These are phyloP conservation scores for Menidia menidia DNA, from an alignment of 2,797 vertebrate genomes.

Conservation along the genomic window DNA sequence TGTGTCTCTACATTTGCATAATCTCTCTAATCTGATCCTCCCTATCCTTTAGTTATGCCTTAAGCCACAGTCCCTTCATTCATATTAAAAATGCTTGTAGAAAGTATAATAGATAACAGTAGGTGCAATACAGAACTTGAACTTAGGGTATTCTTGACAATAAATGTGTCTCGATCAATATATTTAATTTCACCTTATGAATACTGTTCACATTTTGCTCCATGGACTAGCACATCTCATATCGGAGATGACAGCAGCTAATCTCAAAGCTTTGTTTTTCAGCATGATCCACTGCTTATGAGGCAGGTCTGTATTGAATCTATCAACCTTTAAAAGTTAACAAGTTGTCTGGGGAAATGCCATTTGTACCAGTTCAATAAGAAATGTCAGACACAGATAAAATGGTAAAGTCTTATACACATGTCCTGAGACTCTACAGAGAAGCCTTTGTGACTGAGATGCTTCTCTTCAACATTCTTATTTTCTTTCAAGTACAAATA, in stretches of 20 bases:
- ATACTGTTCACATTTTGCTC: conserved; percentile 67
- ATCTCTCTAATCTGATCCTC: conserved; percentile 11
- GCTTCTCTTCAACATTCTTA: conserved; percentile 34
- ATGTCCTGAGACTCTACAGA: conserved; percentile 62
- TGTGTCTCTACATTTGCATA: background rate
- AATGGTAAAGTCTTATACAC: conserved; percentile 78
- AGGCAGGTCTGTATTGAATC: conserved; percentile 79
- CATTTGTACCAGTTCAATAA: conserved; percentile 87
- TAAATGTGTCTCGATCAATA: conserved; percentile 77
- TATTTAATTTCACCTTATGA: conserved; percentile 65
- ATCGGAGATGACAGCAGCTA: conserved; percentile 81
- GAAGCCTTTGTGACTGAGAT: conserved; percentile 53
- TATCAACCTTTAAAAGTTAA: conserved; percentile 93
- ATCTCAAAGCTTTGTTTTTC: conserved; percentile 84
- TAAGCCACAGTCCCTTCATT: conserved; percentile 32
- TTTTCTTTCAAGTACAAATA: conserved; percentile 30
- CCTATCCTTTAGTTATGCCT: conserved; percentile 14
- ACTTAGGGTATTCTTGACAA: conserved; percentile 63
- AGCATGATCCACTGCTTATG: conserved; percentile 79
- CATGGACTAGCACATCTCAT: conserved; percentile 73
- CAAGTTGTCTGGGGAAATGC: conserved; percentile 88
- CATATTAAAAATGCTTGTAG: conserved; percentile 25
- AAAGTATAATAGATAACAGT: conserved; percentile 27
- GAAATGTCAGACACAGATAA: conserved; percentile 87
- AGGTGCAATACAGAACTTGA: conserved; percentile 24